Conservation (phyloP, 2,888 invertebrate species). For the Calameuta pallipes region DNA sequence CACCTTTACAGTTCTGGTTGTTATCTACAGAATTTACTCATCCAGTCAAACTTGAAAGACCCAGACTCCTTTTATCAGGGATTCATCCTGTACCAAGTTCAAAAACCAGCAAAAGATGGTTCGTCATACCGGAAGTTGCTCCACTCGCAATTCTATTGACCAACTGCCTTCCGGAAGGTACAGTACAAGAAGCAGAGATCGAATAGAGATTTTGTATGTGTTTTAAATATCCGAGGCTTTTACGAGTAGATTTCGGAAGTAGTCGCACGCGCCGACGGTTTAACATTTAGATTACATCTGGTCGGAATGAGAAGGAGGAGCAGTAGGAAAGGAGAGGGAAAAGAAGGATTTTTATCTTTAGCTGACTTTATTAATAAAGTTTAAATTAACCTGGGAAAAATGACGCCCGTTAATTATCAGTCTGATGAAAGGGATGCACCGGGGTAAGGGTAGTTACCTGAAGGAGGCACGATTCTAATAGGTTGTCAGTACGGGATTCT, state of each 20-base stretch:
- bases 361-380: constrained; percentile 41
- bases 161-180: background rate
- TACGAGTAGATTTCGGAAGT: background rate
- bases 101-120: background rate
- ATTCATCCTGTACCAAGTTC: background rate
- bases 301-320: background rate
- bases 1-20: background rate
- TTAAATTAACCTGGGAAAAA: constrained; percentile 41
- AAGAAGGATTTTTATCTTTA: constrained; percentile 18
- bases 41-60: background rate
- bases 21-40: background rate
- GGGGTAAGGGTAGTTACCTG: background rate
- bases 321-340: background rate
- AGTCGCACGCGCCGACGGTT: background rate
- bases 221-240: background rate
- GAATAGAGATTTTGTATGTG: background rate
- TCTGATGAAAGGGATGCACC: constrained; percentile 19
- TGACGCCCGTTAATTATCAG: constrained; percentile 33
- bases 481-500: background rate
- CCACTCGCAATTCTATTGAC: background rate
- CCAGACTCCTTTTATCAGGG: background rate
- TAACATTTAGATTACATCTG: background rate
- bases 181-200: background rate
- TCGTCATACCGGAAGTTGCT: background rate
- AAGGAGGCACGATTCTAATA: background rate